phyloP scores from a whole-genome alignment of 1,140 invertebrate genomes.

The Mya arenaria region DNA sequence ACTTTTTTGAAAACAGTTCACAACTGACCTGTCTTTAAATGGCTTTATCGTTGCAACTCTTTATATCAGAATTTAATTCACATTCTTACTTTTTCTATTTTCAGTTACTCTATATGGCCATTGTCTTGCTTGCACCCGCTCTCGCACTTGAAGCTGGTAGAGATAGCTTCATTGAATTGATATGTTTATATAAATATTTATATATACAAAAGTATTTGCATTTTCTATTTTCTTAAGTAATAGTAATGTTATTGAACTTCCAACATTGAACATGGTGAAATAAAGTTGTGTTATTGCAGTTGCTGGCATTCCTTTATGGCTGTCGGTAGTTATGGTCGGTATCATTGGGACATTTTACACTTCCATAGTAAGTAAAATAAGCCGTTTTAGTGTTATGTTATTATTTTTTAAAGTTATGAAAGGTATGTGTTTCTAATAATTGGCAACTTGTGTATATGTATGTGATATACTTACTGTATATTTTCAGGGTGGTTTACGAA shows the following conservation, averaged over 20 bases:
- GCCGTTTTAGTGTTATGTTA: background rate
- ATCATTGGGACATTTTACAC: slow-evolving; percentile 62
- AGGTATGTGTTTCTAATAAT: background rate
- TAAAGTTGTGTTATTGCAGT: slow-evolving; percentile 32
- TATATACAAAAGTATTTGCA: background rate
- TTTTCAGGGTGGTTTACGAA: slow-evolving; percentile 93
- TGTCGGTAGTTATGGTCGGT: slow-evolving; percentile 60
- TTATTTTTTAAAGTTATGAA: background rate
- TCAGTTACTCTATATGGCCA: slow-evolving; percentile 93
- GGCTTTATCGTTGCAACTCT: no score
- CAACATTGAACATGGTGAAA: background rate
- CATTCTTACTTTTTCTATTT: slow-evolving; percentile 42
- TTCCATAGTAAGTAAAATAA: slow-evolving; percentile 55
- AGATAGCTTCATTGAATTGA: slow-evolving; percentile 68
- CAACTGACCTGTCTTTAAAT: no score
- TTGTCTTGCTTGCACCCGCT: slow-evolving; percentile 95
- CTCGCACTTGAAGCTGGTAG: slow-evolving; percentile 94
- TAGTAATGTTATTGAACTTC: background rate
- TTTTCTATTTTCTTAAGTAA: background rate
- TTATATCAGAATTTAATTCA: no score
- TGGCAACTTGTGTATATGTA: background rate
- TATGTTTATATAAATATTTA: background rate
- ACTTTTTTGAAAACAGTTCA: no score
- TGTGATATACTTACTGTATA: background rate
- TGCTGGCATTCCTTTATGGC: slow-evolving; percentile 56